These are phyloP conservation scores for Apodemia zela DNA, from an alignment of 2,888 invertebrate genomes.

Conservation along the genomic window DNA sequence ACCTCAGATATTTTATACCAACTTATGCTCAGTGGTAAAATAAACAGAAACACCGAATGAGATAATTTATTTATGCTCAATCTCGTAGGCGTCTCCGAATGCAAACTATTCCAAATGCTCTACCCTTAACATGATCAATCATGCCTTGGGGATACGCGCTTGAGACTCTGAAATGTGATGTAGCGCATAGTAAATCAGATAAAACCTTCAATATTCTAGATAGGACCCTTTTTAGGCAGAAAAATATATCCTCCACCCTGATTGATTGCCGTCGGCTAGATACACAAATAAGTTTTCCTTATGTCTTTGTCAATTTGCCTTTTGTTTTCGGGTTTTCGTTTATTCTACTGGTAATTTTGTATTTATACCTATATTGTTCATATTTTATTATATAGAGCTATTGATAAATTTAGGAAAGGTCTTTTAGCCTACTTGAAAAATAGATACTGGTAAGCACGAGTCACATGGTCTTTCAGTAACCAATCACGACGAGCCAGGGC, in stretches of 20 bases:
- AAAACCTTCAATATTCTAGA: background rate
- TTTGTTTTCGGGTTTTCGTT: background rate
- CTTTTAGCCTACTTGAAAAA: too few relatives aligned
- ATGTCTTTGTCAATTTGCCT: background rate
- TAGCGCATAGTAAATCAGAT: background rate
- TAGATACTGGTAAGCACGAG: too few relatives aligned
- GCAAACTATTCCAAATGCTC: constrained; percentile 4
- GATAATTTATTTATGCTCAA: background rate
- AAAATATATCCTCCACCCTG: background rate
- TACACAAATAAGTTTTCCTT: background rate
- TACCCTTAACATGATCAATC: constrained; percentile 7
- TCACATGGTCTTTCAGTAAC: too few relatives aligned
- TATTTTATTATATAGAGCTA: too few relatives aligned
- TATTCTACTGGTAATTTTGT: too few relatives aligned
- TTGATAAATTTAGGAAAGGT: too few relatives aligned
- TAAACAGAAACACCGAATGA: background rate
- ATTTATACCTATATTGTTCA: too few relatives aligned
- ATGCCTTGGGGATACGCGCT: constrained; percentile 1
- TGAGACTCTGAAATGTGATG: constrained; percentile 3
- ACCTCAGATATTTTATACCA: background rate
- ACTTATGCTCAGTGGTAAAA: background rate
- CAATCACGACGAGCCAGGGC: too few relatives aligned
- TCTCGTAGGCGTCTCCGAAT: background rate
- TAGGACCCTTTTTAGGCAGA: background rate
- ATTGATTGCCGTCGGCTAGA: constrained; percentile 5